Conservation (phyloP, 2,113 vertebrate genomes). For the Trichechus manatus region DNA sequence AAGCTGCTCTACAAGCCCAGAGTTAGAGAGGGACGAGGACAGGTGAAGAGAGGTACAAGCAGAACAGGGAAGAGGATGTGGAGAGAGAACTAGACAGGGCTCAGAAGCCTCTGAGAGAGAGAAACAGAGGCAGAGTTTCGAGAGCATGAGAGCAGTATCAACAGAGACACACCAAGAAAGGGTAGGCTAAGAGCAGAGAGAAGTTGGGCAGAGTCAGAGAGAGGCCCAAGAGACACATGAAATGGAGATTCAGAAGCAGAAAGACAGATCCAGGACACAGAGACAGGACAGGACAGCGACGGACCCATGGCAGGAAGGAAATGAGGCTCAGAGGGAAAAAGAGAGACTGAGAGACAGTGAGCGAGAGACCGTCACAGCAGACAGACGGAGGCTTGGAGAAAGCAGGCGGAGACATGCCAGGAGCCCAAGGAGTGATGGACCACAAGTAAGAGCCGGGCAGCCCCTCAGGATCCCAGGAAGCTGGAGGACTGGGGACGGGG, state of each 20-base stretch:
- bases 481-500: neutral
- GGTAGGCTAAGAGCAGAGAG: neutral
- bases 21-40: neutral
- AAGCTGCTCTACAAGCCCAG: neutral
- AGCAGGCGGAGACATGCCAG: neutral
- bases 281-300: neutral
- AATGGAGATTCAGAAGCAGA: conserved; percentile 8
- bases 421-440: conserved; percentile 24
- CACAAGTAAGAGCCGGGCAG: neutral
- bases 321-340: neutral
- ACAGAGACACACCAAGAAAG: neutral
- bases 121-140: neutral
- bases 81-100: neutral
- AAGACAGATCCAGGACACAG: conserved; percentile 39
- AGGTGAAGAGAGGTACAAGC: neutral
- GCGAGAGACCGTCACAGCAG: neutral
- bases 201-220: conserved; percentile 62
- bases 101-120: neutral
- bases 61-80: neutral
- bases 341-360: neutral
- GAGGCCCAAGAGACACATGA: neutral
- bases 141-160: neutral
- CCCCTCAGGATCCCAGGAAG: conserved; percentile 23
- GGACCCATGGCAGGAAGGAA: neutral
- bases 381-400: neutral